Conservation (phyloP, 2,113 vertebrate species). For the Leptocoma aspasia region DNA sequence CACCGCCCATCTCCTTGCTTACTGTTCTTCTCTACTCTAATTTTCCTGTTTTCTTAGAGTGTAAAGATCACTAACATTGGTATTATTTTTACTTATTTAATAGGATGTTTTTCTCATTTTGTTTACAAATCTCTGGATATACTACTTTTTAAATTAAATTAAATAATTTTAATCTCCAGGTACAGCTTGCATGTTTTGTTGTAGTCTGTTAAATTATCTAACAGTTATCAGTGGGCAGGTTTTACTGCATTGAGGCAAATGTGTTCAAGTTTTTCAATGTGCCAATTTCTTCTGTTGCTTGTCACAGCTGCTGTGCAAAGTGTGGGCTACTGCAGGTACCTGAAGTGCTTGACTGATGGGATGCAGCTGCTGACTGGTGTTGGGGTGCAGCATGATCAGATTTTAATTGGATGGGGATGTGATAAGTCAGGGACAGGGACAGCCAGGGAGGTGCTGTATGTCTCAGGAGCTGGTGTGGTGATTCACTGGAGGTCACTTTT, state of each 20-base stretch:
- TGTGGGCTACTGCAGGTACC: not conserved
- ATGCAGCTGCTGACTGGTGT: not conserved
- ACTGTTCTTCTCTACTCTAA: not conserved
- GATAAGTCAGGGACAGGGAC: not conserved
- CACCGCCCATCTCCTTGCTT: not conserved
- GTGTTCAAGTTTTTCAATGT: not conserved
- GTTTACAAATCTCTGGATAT: not conserved
- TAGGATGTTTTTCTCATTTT: not conserved
- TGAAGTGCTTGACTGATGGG: not conserved
- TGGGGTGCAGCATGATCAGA: not conserved
- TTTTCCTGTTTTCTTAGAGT: not conserved
- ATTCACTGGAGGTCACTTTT: constrained; percentile 10
- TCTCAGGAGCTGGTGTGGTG: not conserved
- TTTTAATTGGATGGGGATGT: not conserved
- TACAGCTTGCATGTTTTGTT: not conserved
- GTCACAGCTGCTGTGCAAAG: not conserved
- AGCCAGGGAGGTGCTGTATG: not conserved
- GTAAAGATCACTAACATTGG: not conserved
- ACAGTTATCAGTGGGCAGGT: not conserved
- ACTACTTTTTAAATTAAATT: not conserved
- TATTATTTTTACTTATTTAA: not conserved
- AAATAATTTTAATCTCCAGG: not conserved
- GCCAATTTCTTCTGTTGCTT: not conserved
- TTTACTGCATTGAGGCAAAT: not conserved
- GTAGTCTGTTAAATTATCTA: not conserved